Conservation (phyloP, 2,113 vertebrate species). For the Mesoclemmys tuberculata region DNA sequence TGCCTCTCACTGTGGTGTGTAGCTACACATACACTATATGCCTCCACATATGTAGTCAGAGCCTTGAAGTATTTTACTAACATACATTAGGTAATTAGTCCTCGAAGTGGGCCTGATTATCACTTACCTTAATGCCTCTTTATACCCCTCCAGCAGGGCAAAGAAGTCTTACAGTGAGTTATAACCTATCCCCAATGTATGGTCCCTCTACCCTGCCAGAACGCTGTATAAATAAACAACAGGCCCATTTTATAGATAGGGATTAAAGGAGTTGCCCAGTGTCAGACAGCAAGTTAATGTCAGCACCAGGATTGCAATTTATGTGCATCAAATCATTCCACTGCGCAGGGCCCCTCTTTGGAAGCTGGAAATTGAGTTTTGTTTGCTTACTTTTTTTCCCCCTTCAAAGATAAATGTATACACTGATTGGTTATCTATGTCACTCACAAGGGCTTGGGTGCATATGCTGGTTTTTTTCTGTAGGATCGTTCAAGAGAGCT, state of each 20-base stretch:
- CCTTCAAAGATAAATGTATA: background rate
- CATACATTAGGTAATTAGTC: background rate
- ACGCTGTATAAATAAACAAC: fast-evolving
- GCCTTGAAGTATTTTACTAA: background rate
- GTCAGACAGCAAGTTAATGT: too few species aligned
- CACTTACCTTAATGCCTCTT: background rate
- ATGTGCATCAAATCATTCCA: background rate
- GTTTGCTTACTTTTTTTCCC: background rate
- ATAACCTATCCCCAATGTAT: fast-evolving
- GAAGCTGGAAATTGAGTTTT: background rate
- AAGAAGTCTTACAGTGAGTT: background rate
- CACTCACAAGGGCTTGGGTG: background rate
- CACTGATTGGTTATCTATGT: background rate
- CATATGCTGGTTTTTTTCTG: background rate
- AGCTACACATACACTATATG: background rate
- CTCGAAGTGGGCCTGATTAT: background rate
- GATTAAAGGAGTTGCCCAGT: background rate
- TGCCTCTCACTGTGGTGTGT: background rate
- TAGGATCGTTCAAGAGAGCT: background rate
- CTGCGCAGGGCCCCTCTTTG: background rate
- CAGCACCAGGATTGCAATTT: background rate
- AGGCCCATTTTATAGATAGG: background rate
- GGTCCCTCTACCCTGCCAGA: background rate
- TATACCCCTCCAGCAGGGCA: fast-evolving
- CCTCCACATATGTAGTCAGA: background rate